These are phyloP conservation scores for Agrochola lota DNA, from an alignment of 2,888 invertebrate species.

Conservation along the genomic window DNA sequence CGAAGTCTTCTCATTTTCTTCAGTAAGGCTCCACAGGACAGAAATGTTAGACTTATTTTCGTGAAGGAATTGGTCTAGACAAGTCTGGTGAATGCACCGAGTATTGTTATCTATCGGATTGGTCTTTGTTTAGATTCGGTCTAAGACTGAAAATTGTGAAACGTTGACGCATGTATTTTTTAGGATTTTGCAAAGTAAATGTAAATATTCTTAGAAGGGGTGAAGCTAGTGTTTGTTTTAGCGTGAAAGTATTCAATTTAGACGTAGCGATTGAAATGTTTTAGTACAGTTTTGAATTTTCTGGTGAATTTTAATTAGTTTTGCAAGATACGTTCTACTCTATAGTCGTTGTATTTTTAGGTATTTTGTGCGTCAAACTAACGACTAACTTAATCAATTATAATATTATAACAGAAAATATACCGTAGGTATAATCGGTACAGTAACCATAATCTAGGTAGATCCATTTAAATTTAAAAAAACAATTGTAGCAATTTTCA, in stretches of 20 bases:
- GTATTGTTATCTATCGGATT: slow-evolving; percentile 64
- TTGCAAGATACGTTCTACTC: background rate
- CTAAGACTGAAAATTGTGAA: slow-evolving; percentile 39
- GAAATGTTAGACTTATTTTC: slow-evolving; percentile 60
- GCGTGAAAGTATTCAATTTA: slow-evolving; percentile 19
- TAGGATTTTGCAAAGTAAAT: slow-evolving; percentile 46
- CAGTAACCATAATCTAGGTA: background rate
- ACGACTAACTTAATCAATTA: background rate
- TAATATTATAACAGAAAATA: background rate
- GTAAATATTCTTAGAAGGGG: slow-evolving; percentile 41
- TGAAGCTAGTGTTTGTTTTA: slow-evolving; percentile 18
- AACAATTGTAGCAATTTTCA: background rate
- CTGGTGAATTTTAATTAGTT: background rate
- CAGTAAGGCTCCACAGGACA: slow-evolving; percentile 34
- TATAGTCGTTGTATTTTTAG: background rate
- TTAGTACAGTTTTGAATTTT: background rate
- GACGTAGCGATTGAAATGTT: slow-evolving; percentile 4
- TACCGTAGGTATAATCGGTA: background rate
- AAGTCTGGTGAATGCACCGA: slow-evolving; percentile 71
- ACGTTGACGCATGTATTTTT: slow-evolving; percentile 50
- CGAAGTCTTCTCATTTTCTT: slow-evolving; percentile 10
- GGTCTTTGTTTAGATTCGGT: slow-evolving; percentile 69
- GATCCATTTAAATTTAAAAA: background rate
- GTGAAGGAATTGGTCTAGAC: slow-evolving; percentile 68
- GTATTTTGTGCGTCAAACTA: background rate